Conservation (phyloP, 2,797 vertebrate species). For the Sarcophilus harrisii region DNA sequence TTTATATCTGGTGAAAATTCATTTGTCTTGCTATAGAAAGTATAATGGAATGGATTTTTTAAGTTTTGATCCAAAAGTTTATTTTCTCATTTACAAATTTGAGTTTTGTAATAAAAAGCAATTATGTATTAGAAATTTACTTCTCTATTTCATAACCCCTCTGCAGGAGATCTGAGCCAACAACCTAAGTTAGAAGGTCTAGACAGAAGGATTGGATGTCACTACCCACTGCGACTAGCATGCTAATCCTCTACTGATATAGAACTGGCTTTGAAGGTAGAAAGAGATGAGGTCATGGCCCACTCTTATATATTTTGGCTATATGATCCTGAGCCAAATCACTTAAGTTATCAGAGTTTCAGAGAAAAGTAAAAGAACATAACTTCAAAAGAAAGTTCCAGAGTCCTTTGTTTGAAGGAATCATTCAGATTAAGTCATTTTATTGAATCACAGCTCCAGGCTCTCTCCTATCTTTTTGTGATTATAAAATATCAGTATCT, state of each 20-base stretch:
- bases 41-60: not conserved
- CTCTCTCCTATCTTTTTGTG: not conserved
- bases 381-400: not conserved
- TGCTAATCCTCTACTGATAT: not conserved
- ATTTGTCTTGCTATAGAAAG: not conserved
- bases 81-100: not conserved
- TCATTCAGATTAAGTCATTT: not conserved
- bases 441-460: not conserved
- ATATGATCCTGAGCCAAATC: not conserved
- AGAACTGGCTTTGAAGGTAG: not conserved
- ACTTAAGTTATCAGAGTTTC: not conserved
- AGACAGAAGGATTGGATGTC: not conserved
- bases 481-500: not conserved
- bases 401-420: not conserved
- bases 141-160: not conserved
- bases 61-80: not conserved
- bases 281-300: not conserved
- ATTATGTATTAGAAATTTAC: not conserved
- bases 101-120: not conserved
- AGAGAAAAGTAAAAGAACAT: not conserved
- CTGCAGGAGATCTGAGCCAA: not conserved
- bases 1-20: not conserved
- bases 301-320: not conserved
- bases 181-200: not conserved
- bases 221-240: not conserved